phyloP scores from a whole-genome alignment of 2,797 vertebrate genomes.

The Malacoctenus gilli region DNA sequence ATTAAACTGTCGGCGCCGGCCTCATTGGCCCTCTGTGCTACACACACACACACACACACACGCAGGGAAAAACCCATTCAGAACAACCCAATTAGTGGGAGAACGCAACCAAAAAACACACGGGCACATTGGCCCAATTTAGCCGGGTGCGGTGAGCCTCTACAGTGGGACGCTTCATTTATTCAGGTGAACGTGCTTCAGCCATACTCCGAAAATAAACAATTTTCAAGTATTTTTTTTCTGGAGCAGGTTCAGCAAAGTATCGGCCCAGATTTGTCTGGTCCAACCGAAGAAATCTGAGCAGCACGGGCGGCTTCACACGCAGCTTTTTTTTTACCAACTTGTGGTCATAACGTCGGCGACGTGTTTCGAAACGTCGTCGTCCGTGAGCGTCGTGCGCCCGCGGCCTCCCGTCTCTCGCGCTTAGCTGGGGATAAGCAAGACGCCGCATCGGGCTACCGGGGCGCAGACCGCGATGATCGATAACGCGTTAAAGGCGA shows the following conservation, averaged over 20 bases:
- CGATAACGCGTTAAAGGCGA: slow-evolving; percentile 52
- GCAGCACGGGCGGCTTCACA: slow-evolving; percentile 18
- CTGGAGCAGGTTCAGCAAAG: slow-evolving; percentile 25
- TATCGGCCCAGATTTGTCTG: slow-evolving; percentile 18
- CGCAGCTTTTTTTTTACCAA: slow-evolving; percentile 26
- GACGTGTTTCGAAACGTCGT: slow-evolving; percentile 5
- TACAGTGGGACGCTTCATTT: slow-evolving; percentile 44
- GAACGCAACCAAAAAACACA: slow-evolving; percentile 41
- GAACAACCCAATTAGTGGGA: slow-evolving; percentile 65
- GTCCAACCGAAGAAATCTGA: slow-evolving; percentile 20
- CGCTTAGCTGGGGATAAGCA: slow-evolving; percentile 38
- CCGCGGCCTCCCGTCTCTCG: slow-evolving; percentile 1
- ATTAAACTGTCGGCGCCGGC: slow-evolving; percentile 66
- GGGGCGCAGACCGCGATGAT: slow-evolving; percentile 38
- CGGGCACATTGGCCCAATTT: slow-evolving; percentile 50
- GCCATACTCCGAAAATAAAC: slow-evolving; percentile 32
- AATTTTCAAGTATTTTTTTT: not conserved
- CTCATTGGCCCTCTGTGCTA: slow-evolving; percentile 49
- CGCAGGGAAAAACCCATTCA: slow-evolving; percentile 40
- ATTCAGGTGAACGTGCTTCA: slow-evolving; percentile 50
- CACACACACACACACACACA: slow-evolving; percentile 22
- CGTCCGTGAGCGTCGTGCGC: not conserved
- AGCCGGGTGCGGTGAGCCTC: slow-evolving; percentile 36
- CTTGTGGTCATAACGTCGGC: slow-evolving; percentile 7
- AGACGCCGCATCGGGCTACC: slow-evolving; percentile 32